Evolutionary conservation across 2,113 vertebrate genomes (phyloP).

Genomic region (Malurus cyaneus): DNA sequence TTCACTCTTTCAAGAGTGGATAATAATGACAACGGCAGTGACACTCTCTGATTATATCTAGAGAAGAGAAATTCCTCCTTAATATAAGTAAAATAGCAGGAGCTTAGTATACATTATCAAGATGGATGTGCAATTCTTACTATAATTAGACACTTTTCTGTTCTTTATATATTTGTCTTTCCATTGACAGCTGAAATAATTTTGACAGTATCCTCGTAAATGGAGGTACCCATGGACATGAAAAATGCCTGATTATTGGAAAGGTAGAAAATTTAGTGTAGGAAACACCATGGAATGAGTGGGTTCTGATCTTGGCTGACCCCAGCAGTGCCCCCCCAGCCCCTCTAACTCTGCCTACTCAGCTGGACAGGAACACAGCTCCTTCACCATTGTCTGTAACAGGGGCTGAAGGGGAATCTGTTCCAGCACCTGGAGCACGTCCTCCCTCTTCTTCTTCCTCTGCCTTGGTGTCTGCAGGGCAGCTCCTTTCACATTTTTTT

Average conservation of each 20-base stretch:
- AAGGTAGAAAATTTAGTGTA: background rate
- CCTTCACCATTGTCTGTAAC: background rate
- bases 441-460: background rate
- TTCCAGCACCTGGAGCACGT: background rate
- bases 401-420: background rate
- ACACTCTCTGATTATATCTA: background rate
- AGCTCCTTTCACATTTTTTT: background rate
- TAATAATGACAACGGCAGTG: background rate
- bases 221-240: background rate
- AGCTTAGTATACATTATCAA: background rate
- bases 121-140: background rate
- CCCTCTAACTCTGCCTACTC: background rate
- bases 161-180: background rate
- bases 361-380: background rate
- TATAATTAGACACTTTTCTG: background rate
- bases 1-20: background rate
- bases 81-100: background rate
- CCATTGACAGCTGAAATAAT: background rate
- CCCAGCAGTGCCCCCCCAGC: background rate
- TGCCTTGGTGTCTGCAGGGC: background rate
- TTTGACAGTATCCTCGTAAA: background rate
- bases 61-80: background rate
- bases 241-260: background rate
- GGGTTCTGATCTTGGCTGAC: background rate
- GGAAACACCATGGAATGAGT: background rate